A percentile compares a stretch with the other conserved stretches of the same genome.
phyloP scores from a whole-genome alignment of 1,140 invertebrate species.

The Tachypleus tridentatus region DNA sequence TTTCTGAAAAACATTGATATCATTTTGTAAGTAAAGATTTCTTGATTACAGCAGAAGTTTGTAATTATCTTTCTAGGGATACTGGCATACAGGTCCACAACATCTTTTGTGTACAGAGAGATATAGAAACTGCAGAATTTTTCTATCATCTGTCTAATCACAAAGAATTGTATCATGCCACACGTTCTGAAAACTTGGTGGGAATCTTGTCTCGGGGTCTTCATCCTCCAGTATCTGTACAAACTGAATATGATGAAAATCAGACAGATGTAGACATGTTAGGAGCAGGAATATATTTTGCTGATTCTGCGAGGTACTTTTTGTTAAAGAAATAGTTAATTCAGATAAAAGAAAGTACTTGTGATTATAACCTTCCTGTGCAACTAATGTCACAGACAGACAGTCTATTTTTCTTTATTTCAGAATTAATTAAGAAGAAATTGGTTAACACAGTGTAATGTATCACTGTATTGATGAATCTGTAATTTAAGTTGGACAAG shows the following conservation, averaged over 20 bases:
- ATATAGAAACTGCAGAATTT: conserved; percentile 2
- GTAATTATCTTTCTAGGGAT: background rate
- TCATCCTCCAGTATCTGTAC: background rate
- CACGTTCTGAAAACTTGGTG: background rate
- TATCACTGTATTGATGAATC: no score
- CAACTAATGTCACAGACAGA: no score
- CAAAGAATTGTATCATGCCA: background rate
- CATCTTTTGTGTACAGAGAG: background rate
- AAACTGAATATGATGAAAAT: no score
- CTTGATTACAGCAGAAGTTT: no score
- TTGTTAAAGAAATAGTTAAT: background rate
- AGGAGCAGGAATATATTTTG: background rate
- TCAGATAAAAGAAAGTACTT: no score
- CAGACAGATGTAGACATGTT: background rate
- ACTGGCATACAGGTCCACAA: background rate
- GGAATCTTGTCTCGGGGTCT: background rate
- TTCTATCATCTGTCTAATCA: background rate
- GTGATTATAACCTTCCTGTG: no score
- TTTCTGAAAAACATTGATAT: no score
- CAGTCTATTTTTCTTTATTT: no score
- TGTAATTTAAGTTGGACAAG: no score
- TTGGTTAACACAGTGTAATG: no score
- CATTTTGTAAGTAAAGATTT: no score
- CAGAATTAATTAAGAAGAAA: no score
- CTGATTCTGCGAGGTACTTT: background rate